A percentile compares a stretch with the other conserved stretches of the same genome.
Conservation (phyloP, 2,113 vertebrate species). For the Aldabrachelys gigantea region DNA sequence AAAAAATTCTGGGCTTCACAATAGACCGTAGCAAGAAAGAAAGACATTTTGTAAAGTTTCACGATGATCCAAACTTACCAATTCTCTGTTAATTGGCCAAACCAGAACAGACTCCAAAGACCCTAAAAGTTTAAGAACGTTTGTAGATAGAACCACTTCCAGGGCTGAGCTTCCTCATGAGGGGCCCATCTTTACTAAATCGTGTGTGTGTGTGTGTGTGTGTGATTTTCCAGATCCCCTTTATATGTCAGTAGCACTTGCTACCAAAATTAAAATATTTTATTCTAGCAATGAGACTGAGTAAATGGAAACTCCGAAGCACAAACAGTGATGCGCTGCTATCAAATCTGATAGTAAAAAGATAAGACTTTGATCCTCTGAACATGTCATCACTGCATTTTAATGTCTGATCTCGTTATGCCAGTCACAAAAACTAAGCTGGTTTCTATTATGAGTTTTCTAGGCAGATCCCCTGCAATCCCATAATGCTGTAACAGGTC, state of each 20-base stretch:
- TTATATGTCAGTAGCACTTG: background rate
- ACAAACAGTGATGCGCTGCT: background rate
- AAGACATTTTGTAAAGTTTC: background rate
- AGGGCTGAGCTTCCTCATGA: background rate
- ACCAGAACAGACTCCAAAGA: background rate
- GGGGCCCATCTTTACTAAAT: rapidly evolving
- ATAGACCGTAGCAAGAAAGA: background rate
- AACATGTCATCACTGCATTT: background rate
- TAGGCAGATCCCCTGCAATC: background rate
- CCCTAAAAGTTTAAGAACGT: background rate
- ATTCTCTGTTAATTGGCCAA: background rate
- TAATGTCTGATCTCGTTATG: background rate
- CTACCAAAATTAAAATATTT: background rate
- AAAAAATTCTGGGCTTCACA: background rate
- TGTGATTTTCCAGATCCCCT: background rate
- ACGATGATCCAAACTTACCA: background rate
- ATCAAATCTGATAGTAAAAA: background rate
- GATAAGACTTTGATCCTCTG: background rate
- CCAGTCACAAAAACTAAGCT: background rate
- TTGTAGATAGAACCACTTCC: background rate
- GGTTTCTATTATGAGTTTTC: background rate
- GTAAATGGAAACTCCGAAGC: background rate
- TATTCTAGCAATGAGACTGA: background rate
- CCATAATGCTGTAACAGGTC: background rate
- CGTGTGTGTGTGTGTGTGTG: rapidly evolving